Evolutionary conservation across 2,113 vertebrate genomes (phyloP), one percentile per base, ranked within the genome.

Genomic region (Microtus oregoni): DNA sequence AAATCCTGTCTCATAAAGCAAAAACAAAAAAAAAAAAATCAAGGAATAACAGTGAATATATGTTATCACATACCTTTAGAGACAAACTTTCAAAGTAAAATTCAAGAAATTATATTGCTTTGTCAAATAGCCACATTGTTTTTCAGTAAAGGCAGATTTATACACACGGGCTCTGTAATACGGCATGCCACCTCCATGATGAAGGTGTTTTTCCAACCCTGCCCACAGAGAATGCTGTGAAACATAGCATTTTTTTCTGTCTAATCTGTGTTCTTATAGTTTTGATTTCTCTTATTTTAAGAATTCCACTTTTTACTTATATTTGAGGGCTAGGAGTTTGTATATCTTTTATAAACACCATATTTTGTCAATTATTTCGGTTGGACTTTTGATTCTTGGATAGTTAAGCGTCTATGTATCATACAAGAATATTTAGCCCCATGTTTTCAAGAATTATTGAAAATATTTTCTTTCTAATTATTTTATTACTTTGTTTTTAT

Each of bases 31-130:
- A 55, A 82, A 41, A 35, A 47, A 47, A 47, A 47, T n/a, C 55
- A 11, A 90, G 79, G 47, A 65, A 20, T 83, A 83, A 32, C 30
- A 15, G 65, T 52, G 12, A 70, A 2, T 4, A 2, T 61, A 58
- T 41, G 1, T n/a, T 86, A 5, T 82, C 35, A 67, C 7, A n/a
- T 88, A 30, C 52, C 75, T 81, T 94, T 85, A 75, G 89, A 73
- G 20, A 75, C 44, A n/a, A 52, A 83, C n/a, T 94, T 94, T 83
- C 82, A 92, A 87, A 61, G 58, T 41, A 50, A 94, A 94, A 24
- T 26, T 35, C 14, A 95, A n/a, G 19, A 78, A 65, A 11, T 72
- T 63, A 0, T 28, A 41, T 68, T 58, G 13, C 17, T 55, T 76
- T 22, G 32, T 86, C 14, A 82, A 78, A 22, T 61, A 70, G 50